These are phyloP conservation scores for Pteronura brasiliensis DNA, from an alignment of 2,113 vertebrate genomes.

Conservation along the genomic window DNA sequence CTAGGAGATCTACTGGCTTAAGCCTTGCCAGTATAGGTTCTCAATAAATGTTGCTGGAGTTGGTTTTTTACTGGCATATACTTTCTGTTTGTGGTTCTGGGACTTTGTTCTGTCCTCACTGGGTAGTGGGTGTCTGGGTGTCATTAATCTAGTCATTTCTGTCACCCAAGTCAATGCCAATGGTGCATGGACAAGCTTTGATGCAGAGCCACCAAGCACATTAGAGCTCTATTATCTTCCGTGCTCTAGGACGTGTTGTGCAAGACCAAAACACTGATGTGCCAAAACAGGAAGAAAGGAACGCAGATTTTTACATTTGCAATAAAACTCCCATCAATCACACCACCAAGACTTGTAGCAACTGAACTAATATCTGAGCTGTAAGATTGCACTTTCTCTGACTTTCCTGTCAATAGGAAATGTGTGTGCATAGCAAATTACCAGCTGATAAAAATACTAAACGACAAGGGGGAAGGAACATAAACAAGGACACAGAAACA, in stretches of 20 bases:
- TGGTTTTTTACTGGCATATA: background rate
- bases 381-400: conserved; percentile 11
- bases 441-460: background rate
- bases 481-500: background rate
- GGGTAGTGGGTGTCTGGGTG: background rate
- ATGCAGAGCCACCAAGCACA: background rate
- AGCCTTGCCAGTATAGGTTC: background rate
- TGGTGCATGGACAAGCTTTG: background rate
- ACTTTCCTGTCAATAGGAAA: conserved; percentile 38
- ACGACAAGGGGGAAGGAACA: background rate
- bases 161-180: background rate
- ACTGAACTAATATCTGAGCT: conserved; percentile 36
- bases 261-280: background rate
- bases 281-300: background rate
- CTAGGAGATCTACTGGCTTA: background rate
- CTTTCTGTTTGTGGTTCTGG: background rate
- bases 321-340: conserved; percentile 66
- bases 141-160: background rate
- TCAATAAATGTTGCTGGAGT: background rate
- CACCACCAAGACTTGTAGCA: background rate
- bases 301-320: conserved; percentile 25
- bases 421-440: conserved; percentile 25
- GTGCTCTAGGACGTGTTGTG: rapidly evolving
- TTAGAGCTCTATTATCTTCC: background rate
- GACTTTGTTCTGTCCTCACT: background rate